Conservation (phyloP, 2,888 invertebrate genomes). For the Coleophora flavipennella region DNA sequence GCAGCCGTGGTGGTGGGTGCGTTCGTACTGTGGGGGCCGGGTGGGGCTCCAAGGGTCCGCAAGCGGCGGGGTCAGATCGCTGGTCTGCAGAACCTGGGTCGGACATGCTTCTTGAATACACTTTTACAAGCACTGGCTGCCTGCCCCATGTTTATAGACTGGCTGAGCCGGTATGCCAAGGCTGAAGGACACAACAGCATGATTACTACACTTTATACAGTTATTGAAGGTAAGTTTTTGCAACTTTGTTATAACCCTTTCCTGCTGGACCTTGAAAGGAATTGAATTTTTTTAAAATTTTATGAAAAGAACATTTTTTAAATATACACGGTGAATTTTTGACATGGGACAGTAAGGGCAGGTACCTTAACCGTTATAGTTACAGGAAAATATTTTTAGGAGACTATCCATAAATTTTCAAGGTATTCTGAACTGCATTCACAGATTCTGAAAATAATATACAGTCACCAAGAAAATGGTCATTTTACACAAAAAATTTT, state of each 20-base stretch:
- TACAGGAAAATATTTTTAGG: too few relatives aligned
- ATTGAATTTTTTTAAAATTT: too few relatives aligned
- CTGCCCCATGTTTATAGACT: conserved; percentile 86
- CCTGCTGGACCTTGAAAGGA: too few relatives aligned
- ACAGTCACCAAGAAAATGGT: too few relatives aligned
- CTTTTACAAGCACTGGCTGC: conserved; percentile 91
- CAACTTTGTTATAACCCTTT: not conserved
- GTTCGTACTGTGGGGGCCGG: conserved; percentile 87
- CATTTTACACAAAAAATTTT: too few relatives aligned
- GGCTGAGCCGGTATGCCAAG: conserved; percentile 81
- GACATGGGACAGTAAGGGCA: too few relatives aligned
- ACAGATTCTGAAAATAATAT: too few relatives aligned
- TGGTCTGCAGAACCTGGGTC: conserved; percentile 91
- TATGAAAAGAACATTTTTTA: too few relatives aligned
- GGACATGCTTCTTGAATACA: conserved; percentile 94
- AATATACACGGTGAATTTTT: too few relatives aligned
- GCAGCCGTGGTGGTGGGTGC: conserved; percentile 87
- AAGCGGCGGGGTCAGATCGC: conserved; percentile 82
- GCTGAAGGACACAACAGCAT: conserved; percentile 78
- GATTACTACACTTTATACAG: conserved; percentile 80
- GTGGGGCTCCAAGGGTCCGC: conserved; percentile 74
- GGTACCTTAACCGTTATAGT: too few relatives aligned
- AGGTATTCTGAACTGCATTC: too few relatives aligned
- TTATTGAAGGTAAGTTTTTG: conserved; percentile 77
- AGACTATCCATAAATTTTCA: too few relatives aligned